Evolutionary conservation across 2,113 vertebrate species (phyloP), one percentile per base, ranked within the genome.

Genomic region (Alouatta palliata): DNA sequence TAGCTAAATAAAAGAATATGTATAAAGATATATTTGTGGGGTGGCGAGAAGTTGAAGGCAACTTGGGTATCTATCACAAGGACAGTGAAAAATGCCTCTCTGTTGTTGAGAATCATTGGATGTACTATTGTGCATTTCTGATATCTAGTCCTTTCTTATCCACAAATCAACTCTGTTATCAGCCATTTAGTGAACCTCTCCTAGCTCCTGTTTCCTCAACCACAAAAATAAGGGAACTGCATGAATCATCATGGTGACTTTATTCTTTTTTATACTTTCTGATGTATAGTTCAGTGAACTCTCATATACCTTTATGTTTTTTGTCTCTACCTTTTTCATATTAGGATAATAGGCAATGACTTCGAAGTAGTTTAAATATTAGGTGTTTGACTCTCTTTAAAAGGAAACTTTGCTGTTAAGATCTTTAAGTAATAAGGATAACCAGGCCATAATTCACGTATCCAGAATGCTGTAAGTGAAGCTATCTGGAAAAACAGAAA

Each of bases 391-490:
- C 58, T 93, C 21, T 84, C 27, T 87, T 92, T 93, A 52, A 75
- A 90, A 95, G 35, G 23, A 96, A 92, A 90, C 25, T 92, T 37
- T 93, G n/a, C 6, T 94, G 13, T 32, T 73, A 71, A 64, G 9
- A 79, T 90, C 35, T 96, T 90, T 90, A 88, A 82, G 30, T 77
- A 25, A 79, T 54, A 94, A 92, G 56, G 58, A 79, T 52, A 93
- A 68, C 21, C 75, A 96, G 30, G 45, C 56, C 20, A n/a, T 80
- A 82, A 92, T 87, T 94, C 16, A 94, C 3, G 76, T 83, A 92
- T 76, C 89, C 45, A 77, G 40, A 93, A 75, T 91, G 8, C 6
- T 5, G 3, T 79, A 82, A 87, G 25, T 56, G 43, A 7, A 87
- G 20, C 40, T 73, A 84, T 16, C 23, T 52, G 79, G 66, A 45